Evolutionary conservation across 2,113 vertebrate genomes (phyloP).

Genomic region (Mesitornis unicolor): DNA sequence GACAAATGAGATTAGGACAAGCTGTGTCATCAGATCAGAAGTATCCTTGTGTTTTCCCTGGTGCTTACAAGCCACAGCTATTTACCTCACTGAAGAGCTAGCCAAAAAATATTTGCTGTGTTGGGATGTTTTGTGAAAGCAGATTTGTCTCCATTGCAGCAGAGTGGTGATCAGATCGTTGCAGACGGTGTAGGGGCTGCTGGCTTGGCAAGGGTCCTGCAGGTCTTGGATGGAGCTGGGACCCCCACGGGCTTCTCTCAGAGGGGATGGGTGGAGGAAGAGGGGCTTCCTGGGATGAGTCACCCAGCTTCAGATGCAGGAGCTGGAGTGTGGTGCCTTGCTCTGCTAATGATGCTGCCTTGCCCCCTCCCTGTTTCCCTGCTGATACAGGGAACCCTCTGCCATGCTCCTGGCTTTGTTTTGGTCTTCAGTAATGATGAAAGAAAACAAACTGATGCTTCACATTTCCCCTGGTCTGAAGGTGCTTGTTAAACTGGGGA

Average conservation of each 20-base stretch:
- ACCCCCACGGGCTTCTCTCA: background rate
- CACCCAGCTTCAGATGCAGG: fast-evolving
- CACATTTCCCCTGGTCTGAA: background rate
- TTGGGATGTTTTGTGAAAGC: background rate
- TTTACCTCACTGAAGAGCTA: background rate
- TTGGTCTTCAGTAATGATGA: background rate
- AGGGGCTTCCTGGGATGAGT: background rate
- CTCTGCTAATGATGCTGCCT: background rate
- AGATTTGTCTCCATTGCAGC: background rate
- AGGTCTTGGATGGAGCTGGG: background rate
- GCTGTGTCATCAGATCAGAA: background rate
- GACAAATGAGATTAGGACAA: background rate
- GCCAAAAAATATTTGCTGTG: background rate
- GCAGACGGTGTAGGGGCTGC: background rate
- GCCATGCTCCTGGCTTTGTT: background rate
- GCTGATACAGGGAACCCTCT: background rate
- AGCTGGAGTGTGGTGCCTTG: background rate
- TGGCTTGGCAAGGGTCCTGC: fast-evolving
- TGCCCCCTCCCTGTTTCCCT: background rate
- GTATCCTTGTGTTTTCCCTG: background rate
- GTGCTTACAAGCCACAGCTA: fast-evolving
- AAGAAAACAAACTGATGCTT: background rate
- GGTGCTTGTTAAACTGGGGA: background rate
- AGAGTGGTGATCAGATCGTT: background rate
- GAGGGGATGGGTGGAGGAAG: background rate